A percentile compares a stretch with the other conserved stretches of the same genome.
Conservation (phyloP, 2,113 vertebrate genomes). For the Python bivittatus region DNA sequence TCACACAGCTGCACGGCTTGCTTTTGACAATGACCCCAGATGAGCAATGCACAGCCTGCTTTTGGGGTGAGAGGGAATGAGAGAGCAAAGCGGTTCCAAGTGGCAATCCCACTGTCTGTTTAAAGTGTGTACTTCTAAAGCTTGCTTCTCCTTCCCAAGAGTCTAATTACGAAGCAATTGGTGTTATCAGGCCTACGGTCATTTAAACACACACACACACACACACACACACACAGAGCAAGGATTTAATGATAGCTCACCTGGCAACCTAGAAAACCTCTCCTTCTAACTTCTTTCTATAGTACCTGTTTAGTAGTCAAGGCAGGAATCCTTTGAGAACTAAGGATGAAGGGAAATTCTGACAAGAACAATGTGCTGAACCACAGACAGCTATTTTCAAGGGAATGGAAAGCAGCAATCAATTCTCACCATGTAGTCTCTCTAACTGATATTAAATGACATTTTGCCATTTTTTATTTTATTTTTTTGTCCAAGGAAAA, state of each 20-base stretch:
- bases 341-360: constrained; percentile 10
- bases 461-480: not conserved
- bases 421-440: not conserved
- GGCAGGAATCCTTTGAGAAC: constrained; percentile 26
- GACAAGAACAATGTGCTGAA: constrained; percentile 22
- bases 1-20: not conserved
- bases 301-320: constrained; percentile 38
- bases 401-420: constrained; percentile 6
- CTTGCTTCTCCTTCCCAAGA: constrained; percentile 42
- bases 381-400: constrained; percentile 32
- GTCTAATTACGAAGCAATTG: constrained; percentile 64
- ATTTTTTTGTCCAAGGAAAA: not conserved
- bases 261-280: constrained; percentile 37
- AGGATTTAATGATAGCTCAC: constrained; percentile 55
- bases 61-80: not conserved
- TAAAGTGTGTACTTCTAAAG: constrained; percentile 46
- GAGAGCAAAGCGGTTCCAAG: constrained; percentile 24
- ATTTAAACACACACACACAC: constrained; percentile 33
- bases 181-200: constrained; percentile 51
- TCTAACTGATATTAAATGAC: constrained; percentile 1
- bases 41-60: not conserved
- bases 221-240: not conserved
- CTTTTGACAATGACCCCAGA: constrained; percentile 19
- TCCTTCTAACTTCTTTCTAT: constrained; percentile 36
- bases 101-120: constrained; percentile 36